Percentiles rank a stretch among this genome's conserved stretches.
phyloP scores from a whole-genome alignment of 2,888 invertebrate genomes.

The Thymelicus lineola region DNA sequence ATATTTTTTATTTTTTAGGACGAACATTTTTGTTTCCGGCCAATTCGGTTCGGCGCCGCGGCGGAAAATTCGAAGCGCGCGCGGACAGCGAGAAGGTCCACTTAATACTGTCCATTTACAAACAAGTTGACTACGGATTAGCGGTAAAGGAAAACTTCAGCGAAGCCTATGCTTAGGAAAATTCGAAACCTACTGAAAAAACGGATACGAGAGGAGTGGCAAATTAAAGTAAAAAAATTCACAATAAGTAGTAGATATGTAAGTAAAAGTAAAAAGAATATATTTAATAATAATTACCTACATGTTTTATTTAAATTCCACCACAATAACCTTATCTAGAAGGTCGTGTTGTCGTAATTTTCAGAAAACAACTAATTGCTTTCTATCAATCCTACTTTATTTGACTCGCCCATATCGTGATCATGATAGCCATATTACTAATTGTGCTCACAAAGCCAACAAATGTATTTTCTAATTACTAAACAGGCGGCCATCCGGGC shows the following conservation, averaged over 20 bases:
- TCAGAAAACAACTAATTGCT: too few species aligned
- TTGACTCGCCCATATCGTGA: slow-evolving; percentile 30
- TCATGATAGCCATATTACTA: slow-evolving; percentile 27
- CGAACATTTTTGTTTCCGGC: slow-evolving; percentile 13
- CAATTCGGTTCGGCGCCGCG: background rate
- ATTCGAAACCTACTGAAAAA: background rate
- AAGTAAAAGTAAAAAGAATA: too few species aligned
- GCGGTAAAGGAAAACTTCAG: slow-evolving; percentile 43
- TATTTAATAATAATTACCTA: too few species aligned
- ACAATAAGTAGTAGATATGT: too few species aligned
- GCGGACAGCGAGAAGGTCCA: slow-evolving; percentile 1
- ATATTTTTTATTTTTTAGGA: slow-evolving; percentile 13
- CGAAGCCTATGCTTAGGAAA: background rate
- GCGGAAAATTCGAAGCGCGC: slow-evolving; percentile 16
- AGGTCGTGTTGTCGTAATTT: too few species aligned
- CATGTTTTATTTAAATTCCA: too few species aligned
- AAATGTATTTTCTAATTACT: slow-evolving; percentile 33
- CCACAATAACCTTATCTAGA: too few species aligned
- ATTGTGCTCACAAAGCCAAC: slow-evolving; percentile 19
- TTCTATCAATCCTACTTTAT: slow-evolving; percentile 8
- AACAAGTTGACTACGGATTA: background rate
- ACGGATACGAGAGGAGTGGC: background rate
- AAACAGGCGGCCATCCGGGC: slow-evolving; percentile 12
- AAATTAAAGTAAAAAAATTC: background rate
- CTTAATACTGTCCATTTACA: slow-evolving; percentile 17